These are phyloP conservation scores for Drosophila anomelani DNA, from an alignment of 2,888 invertebrate genomes.

Conservation along the genomic window DNA sequence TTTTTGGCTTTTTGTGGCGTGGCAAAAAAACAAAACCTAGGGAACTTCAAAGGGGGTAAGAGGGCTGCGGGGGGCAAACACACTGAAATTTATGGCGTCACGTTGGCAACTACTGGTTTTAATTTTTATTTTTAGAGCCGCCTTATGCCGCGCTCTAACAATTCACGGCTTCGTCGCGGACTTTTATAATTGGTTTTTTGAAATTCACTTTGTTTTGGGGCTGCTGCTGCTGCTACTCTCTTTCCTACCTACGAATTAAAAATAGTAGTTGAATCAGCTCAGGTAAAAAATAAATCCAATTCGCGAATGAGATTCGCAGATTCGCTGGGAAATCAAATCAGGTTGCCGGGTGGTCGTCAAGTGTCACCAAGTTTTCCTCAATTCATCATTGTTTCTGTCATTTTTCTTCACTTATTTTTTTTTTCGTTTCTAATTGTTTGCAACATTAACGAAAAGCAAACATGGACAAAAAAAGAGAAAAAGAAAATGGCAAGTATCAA, in stretches of 20 bases:
- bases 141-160: slow-evolving; percentile 34
- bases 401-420: slow-evolving; percentile 34
- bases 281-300: slow-evolving; percentile 14
- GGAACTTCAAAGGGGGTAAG: slow-evolving; percentile 9
- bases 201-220: slow-evolving; percentile 37
- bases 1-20: slow-evolving; percentile 47
- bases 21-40: background rate
- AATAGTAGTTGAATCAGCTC: background rate
- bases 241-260: slow-evolving; percentile 16
- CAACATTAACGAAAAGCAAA: slow-evolving; percentile 55
- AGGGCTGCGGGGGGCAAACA: background rate
- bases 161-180: slow-evolving; percentile 39
- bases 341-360: slow-evolving; percentile 53
- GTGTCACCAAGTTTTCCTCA: slow-evolving; percentile 44
- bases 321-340: slow-evolving; percentile 1
- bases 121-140: slow-evolving; percentile 41
- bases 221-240: background rate
- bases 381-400: slow-evolving; percentile 43
- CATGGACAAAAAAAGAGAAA: slow-evolving; percentile 44
- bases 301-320: slow-evolving; percentile 11
- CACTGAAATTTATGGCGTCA: slow-evolving; percentile 58
- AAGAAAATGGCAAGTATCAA: slow-evolving; percentile 55
- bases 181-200: slow-evolving; percentile 36
- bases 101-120: slow-evolving; percentile 65
- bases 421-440: slow-evolving; percentile 67